Evolutionary conservation across 92 coral and sea anemone genomes (phyloP).

Genomic region (Meandrina meandrites): DNA sequence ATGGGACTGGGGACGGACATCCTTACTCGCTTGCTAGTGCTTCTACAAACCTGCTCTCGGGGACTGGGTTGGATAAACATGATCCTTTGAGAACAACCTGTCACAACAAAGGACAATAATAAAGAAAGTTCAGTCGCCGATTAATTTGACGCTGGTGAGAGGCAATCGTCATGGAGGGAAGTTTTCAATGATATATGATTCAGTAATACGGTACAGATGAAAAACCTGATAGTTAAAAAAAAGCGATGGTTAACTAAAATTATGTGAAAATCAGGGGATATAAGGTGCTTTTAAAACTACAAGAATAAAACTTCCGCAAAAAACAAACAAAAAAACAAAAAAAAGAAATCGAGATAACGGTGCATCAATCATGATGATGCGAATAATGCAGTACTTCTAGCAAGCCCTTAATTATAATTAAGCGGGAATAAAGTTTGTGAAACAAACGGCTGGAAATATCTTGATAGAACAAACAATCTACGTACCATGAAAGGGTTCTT

Average conservation of each 20-base stretch:
- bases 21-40: neutral
- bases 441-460: too few species aligned
- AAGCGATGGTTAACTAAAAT: too few species aligned
- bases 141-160: neutral
- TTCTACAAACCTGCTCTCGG: conserved; percentile 63
- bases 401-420: too few species aligned
- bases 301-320: too few species aligned
- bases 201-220: too few species aligned
- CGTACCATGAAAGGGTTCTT: conserved; percentile 87
- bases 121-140: neutral
- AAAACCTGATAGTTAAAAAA: too few species aligned
- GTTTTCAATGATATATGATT: too few species aligned
- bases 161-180: too few species aligned
- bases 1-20: neutral
- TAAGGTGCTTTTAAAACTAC: neutral
- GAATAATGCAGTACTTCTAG: neutral
- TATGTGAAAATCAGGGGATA: neutral
- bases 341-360: neutral
- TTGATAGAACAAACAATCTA: neutral
- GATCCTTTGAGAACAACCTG: conserved; percentile 81
- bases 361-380: too few species aligned
- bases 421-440: too few species aligned
- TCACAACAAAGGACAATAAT: neutral
- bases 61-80: conserved; percentile 52
- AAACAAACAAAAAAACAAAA: too few species aligned